A percentile compares a stretch with the other conserved stretches of the same genome.
Evolutionary conservation across 2,113 vertebrate species (phyloP).

Genomic region (Megaceryle maxima): DNA sequence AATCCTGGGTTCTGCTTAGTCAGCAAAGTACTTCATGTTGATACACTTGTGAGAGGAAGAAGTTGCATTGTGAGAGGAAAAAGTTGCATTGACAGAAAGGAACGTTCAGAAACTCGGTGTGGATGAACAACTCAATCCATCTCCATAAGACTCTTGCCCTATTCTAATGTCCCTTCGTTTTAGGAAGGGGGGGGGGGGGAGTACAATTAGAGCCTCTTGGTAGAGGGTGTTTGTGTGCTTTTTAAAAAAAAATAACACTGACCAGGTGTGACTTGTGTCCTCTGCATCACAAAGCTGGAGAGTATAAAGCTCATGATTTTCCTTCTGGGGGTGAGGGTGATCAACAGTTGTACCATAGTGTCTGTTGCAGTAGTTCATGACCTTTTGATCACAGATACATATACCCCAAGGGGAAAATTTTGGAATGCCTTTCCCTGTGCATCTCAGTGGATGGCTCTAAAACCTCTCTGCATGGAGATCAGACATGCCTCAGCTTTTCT

Average conservation of each 20-base stretch:
- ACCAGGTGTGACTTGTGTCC: background rate
- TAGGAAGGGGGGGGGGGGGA: background rate
- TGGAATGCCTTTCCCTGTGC: background rate
- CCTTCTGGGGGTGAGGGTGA: background rate
- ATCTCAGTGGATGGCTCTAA: background rate
- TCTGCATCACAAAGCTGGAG: background rate
- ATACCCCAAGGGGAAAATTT: background rate
- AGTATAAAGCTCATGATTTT: background rate
- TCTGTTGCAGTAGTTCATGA: background rate
- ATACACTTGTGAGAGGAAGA: rapidly evolving
- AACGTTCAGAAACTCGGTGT: background rate
- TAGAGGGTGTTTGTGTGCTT: background rate
- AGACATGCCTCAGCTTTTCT: rapidly evolving
- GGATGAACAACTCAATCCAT: rapidly evolving
- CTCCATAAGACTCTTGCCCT: background rate
- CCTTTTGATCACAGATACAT: background rate
- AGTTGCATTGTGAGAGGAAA: background rate
- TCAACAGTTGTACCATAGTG: background rate
- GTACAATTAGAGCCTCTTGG: background rate
- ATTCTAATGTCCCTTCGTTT: background rate
- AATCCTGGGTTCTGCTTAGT: background rate
- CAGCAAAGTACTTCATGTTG: background rate
- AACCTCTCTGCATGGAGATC: background rate
- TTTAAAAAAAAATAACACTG: background rate
- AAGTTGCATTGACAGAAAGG: background rate